phyloP scores from a whole-genome alignment of 2,797 vertebrate species.

The Toxotes lorentzi region DNA sequence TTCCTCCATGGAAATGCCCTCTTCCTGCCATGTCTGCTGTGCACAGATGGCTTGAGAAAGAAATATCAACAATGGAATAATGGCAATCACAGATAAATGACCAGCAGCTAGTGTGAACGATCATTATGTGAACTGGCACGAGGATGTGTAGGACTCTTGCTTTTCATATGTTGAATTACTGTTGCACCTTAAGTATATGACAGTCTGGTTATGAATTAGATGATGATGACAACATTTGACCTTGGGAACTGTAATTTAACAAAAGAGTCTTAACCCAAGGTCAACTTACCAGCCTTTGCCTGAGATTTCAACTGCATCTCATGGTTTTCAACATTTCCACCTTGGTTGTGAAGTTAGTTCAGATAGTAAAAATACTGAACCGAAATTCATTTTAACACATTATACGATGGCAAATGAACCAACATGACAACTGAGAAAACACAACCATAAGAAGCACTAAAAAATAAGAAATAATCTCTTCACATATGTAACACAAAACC shows the following conservation, averaged over 20 bases:
- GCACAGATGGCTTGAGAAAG: conserved; percentile 15
- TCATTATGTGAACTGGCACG: neutral
- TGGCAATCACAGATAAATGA: neutral
- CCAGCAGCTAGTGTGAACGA: neutral
- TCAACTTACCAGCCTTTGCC: neutral
- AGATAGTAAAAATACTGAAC: too few species aligned
- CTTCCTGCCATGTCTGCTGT: conserved; percentile 18
- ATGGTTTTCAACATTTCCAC: neutral
- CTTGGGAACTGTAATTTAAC: neutral
- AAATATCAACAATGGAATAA: conserved; percentile 1
- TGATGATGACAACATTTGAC: too few species aligned
- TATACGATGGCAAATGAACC: neutral
- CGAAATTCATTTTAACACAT: neutral
- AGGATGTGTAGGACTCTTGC: neutral
- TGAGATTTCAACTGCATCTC: neutral
- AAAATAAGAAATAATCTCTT: neutral
- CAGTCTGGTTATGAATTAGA: too few species aligned
- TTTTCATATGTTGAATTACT: neutral
- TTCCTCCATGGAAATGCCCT: conserved; percentile 31
- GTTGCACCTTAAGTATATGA: too few species aligned
- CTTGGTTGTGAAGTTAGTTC: neutral
- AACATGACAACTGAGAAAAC: neutral
- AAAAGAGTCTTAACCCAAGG: neutral
- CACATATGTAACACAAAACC: neutral
- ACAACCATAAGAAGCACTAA: too few species aligned